Base-by-base conservation (phyloP, 2,888 invertebrate species). In the Proisotoma minuta region DNA sequence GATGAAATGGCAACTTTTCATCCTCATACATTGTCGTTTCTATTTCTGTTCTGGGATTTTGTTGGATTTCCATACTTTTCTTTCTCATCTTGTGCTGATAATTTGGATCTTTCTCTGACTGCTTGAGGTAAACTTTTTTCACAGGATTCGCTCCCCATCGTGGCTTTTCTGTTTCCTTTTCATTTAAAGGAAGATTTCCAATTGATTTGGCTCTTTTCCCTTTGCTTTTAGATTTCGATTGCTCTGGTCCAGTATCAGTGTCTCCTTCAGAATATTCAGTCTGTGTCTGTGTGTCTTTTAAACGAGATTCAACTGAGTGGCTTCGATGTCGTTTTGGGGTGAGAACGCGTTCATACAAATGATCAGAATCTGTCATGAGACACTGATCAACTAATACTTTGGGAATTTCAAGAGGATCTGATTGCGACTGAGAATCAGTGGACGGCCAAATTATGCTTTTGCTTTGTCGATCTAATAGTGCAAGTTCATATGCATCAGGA, bases 71-170 rank as follows among this genome's bases (percentile, higher is more conserved):
- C n/a, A n/a, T n/a, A n/a, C n/a, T n/a, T n/a, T n/a, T n/a, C n/a
- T n/a, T n/a, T 26, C 65, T 66, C 47, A 71, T 29, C 8, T 69
- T 57, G 34, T 65, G 66, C 10, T 70, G 84, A 74, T 89, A 90
- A 76, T 89, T 85, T 0, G 89, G 89, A 80, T 92, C 92, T 75
- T 91, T 88, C 77, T 92, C 92, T 75, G 91, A 91, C 78, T 92
- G 91, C 75, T 91, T 91, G 63, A 91, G 83, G 76, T 91, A 92
- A 74, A 89, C 86, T 10, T 88, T 88, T 24, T 86, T 85, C 3
- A 91, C 90, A 69, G 77, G 75, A 63, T 78, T 79, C 50, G 78
- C 79, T 59, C 78, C 78, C 79, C 79, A 79, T 58, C 78, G 76
- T 0, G 79, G 79, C 24, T 78, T 73, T 48, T 77, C 77, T 59